phyloP scores from a whole-genome alignment of 2,888 invertebrate genomes.

The Cyclophora albipunctata region DNA sequence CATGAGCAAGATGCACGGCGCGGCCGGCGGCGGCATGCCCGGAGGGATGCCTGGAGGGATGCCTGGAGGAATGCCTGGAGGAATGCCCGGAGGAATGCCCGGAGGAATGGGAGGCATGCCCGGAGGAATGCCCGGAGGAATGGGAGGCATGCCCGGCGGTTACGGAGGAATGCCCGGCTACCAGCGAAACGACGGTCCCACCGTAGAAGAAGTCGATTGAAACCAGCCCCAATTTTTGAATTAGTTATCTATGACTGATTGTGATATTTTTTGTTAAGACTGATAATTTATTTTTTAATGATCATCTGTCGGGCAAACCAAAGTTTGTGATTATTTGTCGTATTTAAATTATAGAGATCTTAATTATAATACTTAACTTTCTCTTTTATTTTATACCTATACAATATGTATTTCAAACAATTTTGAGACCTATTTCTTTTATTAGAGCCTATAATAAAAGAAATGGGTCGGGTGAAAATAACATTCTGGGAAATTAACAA shows the following conservation, averaged over 20 bases:
- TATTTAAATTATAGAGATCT: conserved; percentile 10
- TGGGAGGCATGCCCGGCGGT: conserved; percentile 7
- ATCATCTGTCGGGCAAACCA: not conserved
- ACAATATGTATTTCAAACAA: too few relatives aligned
- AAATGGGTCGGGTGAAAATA: too few relatives aligned
- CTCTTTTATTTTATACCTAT: too few relatives aligned
- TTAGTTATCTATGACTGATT: conserved; percentile 2
- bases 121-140: conserved; percentile 13
- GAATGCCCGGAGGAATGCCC: conserved; percentile 17
- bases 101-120: conserved; percentile 10
- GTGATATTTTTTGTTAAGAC: conserved; percentile 19
- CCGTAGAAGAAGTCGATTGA: conserved; percentile 51
- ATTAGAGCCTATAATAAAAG: too few relatives aligned
- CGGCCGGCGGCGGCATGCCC: conserved; percentile 41
- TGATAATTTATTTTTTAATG: conserved; percentile 16
- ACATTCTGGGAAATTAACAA: too few relatives aligned
- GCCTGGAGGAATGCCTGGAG: conserved; percentile 5
- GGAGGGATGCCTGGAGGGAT: conserved; percentile 1
- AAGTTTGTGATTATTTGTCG: conserved; percentile 13
- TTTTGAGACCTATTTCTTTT: too few relatives aligned
- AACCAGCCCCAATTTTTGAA: not conserved
- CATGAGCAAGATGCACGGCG: conserved; percentile 76
- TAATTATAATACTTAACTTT: too few relatives aligned
- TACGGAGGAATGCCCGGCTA: conserved; percentile 5
- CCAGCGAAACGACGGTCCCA: conserved; percentile 29